A percentile compares a stretch with the other conserved stretches of the same genome.
Evolutionary conservation across 2,888 invertebrate genomes (phyloP).

Genomic region (Lutraria lutraria): DNA sequence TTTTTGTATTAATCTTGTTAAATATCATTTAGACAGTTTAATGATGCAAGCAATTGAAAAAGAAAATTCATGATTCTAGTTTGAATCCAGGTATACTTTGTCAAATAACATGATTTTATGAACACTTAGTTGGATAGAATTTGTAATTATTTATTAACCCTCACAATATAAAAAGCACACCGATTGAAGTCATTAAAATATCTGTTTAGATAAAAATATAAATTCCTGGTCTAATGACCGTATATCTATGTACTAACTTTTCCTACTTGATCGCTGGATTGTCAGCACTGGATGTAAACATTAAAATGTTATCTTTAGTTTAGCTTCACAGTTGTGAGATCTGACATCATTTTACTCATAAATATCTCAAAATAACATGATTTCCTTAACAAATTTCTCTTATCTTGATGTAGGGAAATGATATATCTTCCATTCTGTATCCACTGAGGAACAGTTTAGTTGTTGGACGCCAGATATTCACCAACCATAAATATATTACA

Average conservation of each 20-base stretch:
- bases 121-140: too few relatives aligned
- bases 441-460: background rate
- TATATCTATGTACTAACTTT: background rate
- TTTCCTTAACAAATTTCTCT: slow-evolving; percentile 21
- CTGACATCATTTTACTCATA: slow-evolving; percentile 45
- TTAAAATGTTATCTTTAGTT: slow-evolving; percentile 27
- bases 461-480: background rate
- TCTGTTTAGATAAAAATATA: background rate
- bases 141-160: too few relatives aligned
- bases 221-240: background rate
- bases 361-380: slow-evolving; percentile 43
- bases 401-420: slow-evolving; percentile 9
- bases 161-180: too few relatives aligned
- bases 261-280: background rate
- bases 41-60: too few relatives aligned
- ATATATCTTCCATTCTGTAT: slow-evolving; percentile 14
- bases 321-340: slow-evolving; percentile 34
- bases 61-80: too few relatives aligned
- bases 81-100: too few relatives aligned
- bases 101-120: too few relatives aligned
- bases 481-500: background rate
- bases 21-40: background rate
- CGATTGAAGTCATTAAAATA: background rate
- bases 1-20: background rate
- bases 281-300: slow-evolving; percentile 16